phyloP scores from a whole-genome alignment of 2,888 invertebrate genomes.

The Drosophila mettleri region DNA sequence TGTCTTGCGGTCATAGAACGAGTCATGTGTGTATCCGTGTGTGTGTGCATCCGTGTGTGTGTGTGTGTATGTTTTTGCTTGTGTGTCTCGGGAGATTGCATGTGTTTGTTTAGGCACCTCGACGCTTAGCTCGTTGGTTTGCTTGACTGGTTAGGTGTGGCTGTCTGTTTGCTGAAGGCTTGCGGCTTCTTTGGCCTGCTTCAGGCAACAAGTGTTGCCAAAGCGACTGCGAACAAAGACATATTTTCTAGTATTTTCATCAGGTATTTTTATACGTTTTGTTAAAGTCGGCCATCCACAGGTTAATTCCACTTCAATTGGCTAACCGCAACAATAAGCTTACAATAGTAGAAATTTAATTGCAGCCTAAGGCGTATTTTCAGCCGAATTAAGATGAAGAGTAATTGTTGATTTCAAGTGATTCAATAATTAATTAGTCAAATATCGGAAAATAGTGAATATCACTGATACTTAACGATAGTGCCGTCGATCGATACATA shows the following conservation, averaged over 20 bases:
- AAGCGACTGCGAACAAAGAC: constrained; percentile 11
- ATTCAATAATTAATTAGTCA: too few species aligned
- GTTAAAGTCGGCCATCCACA: not conserved
- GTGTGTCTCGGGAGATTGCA: too few species aligned
- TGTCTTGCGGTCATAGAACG: constrained; percentile 32
- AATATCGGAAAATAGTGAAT: too few species aligned
- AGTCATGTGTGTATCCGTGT: constrained; percentile 4
- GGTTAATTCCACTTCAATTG: constrained; percentile 12
- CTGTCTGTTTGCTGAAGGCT: constrained; percentile 46
- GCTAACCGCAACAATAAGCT: constrained; percentile 12
- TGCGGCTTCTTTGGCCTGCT: constrained; percentile 26
- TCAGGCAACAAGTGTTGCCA: constrained; percentile 63
- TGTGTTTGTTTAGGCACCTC: constrained; percentile 63
- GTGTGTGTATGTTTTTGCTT: constrained; percentile 22
- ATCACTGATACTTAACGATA: too few species aligned
- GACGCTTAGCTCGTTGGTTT: constrained; percentile 42
- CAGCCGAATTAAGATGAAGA: not conserved
- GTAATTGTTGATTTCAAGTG: too few species aligned
- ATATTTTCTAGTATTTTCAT: constrained; percentile 19
- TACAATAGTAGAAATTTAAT: not conserved
- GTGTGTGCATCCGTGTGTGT: constrained; percentile 27
- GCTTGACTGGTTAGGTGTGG: constrained; percentile 54
- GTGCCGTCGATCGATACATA: too few species aligned
- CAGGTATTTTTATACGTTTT: constrained; percentile 18
- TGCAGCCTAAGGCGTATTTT: not conserved